Evolutionary conservation across 2,888 invertebrate genomes (phyloP).

Genomic region (Polydrusus tereticollis): DNA sequence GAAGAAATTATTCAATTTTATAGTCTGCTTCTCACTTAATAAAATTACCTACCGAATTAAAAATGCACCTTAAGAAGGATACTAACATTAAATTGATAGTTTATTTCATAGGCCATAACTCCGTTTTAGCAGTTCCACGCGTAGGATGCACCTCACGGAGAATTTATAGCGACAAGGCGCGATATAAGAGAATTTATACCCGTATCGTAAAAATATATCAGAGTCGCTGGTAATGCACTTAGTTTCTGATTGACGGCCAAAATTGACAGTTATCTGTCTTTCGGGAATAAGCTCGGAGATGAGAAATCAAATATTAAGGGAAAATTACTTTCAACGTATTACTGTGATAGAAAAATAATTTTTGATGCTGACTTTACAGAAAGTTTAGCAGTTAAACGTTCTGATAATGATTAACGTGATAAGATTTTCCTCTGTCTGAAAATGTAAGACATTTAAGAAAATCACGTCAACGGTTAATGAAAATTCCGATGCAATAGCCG

Average conservation of each 20-base stretch:
- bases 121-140: conserved; percentile 24
- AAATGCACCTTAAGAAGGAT: background rate
- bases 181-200: conserved; percentile 47
- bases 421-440: too few relatives aligned
- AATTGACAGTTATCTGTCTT: conserved; percentile 42
- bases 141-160: conserved; percentile 39
- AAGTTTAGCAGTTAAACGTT: too few relatives aligned
- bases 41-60: background rate
- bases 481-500: too few relatives aligned
- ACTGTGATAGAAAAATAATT: background rate
- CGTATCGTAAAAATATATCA: conserved; percentile 45
- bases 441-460: too few relatives aligned
- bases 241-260: conserved; percentile 43
- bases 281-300: conserved; percentile 31
- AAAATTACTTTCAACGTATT: conserved; percentile 40
- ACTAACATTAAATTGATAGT: conserved; percentile 28
- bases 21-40: background rate
- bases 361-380: background rate
- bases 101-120: conserved; percentile 42
- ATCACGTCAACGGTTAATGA: too few relatives aligned
- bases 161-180: conserved; percentile 43
- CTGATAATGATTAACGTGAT: too few relatives aligned
- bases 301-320: conserved; percentile 45
- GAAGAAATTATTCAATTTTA: background rate
- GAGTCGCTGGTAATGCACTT: conserved; percentile 44